Evolutionary conservation across 2,113 vertebrate species (phyloP).

Genomic region (Anhinga rufa): DNA sequence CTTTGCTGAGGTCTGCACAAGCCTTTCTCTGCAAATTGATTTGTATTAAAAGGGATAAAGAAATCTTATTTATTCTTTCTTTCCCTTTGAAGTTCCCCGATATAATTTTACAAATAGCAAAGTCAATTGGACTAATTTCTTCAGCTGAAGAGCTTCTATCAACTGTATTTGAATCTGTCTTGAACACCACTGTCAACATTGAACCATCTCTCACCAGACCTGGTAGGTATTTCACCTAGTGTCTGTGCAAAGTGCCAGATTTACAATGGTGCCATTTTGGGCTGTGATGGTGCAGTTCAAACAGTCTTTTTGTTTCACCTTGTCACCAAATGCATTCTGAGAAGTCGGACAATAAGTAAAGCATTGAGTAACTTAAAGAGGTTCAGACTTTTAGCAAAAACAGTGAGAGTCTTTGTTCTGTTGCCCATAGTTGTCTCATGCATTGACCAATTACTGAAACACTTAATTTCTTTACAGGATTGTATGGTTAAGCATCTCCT

Average conservation of each 20-base stretch:
- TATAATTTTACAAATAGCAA: conserved; percentile 64
- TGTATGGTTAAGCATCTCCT: background rate
- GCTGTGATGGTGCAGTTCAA: background rate
- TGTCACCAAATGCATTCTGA: background rate
- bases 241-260: background rate
- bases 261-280: background rate
- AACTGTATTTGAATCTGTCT: conserved; percentile 65
- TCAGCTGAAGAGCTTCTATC: conserved; percentile 63
- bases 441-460: background rate
- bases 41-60: background rate
- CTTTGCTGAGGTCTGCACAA: background rate
- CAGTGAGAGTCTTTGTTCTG: background rate
- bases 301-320: background rate
- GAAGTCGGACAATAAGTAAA: background rate
- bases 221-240: conserved; percentile 56
- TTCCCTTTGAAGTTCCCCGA: conserved; percentile 69
- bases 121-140: background rate
- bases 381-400: background rate
- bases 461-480: background rate
- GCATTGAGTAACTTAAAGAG: background rate
- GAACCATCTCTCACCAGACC: background rate
- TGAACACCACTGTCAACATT: background rate
- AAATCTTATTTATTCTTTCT: background rate
- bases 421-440: background rate
- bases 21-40: background rate